Evolutionary conservation across 1,140 invertebrate species (phyloP), one percentile per base, ranked within the genome.

Genomic region (Nixonia krombeini): DNA sequence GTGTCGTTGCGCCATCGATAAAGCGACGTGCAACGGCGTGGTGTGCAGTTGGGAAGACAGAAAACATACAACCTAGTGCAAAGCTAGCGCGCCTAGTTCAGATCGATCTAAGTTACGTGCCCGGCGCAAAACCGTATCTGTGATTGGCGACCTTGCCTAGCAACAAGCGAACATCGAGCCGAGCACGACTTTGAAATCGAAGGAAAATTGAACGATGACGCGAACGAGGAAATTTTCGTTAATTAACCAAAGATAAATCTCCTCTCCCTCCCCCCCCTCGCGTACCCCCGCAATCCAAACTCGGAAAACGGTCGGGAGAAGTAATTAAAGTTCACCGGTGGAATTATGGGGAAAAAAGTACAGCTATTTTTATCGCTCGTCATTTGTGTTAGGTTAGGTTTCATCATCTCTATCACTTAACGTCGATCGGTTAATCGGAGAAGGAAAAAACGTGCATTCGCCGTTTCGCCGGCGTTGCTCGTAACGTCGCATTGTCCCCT

Each of bases 21-120:
- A n/a, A n/a, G n/a, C n/a, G n/a, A n/a, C n/a, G n/a, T n/a, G n/a
- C n/a, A n/a, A n/a, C n/a, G n/a, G n/a, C n/a, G n/a, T n/a, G n/a
- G n/a, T n/a, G n/a, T n/a, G n/a, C n/a, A n/a, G n/a, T 70, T 65
- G 52, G 58, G 62, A 62, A 70, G 62, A 70, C 68, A 62, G 61
- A 61, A 61, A 62, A 65, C 56, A 65, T 70, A 58, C 56, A 61
- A 51, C 33, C 28, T 38, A 52, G 68, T 57, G 68, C 47, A 49
- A 70, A 61, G 56, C 67, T 41, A 40, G 55, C 57, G 67, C 57
- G 61, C 63, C 66, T 67, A 67, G 69, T 71, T 71, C 59, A 69
- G 63, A 73, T 73, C 71, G 67, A 73, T 73, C 66, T 67, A 64
- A 73, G 67, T 73, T 67, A 70, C 64, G 64, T 67, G 72, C 62